These are phyloP conservation scores for Metalampra italica DNA, from an alignment of 2,888 invertebrate genomes.

Conservation along the genomic window DNA sequence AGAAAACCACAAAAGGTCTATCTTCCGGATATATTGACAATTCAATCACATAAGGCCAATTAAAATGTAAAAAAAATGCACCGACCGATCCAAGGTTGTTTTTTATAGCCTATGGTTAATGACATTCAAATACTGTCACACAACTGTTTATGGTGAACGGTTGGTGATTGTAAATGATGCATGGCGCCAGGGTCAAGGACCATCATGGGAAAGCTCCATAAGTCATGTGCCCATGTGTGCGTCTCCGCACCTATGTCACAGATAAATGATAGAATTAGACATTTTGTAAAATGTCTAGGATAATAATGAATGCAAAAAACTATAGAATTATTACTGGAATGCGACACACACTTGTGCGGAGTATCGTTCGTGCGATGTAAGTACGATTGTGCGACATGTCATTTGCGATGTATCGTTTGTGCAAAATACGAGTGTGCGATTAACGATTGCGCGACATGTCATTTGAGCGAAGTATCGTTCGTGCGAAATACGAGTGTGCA, in stretches of 20 bases:
- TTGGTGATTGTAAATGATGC: conserved; percentile 27
- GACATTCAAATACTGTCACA: conserved; percentile 42
- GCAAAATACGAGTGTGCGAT: too few relatives aligned
- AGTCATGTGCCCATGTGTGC: neutral
- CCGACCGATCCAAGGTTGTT: conserved; percentile 38
- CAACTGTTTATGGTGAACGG: conserved; percentile 31
- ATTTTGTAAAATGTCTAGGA: neutral
- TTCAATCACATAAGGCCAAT: conserved; percentile 4
- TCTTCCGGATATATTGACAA: neutral
- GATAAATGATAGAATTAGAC: neutral
- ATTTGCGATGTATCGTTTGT: too few relatives aligned
- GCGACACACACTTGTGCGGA: too few relatives aligned
- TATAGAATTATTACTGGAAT: too few relatives aligned
- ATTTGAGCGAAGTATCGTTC: too few relatives aligned
- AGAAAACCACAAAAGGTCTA: neutral
- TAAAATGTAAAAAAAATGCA: neutral
- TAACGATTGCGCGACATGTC: too few relatives aligned
- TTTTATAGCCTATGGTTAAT: conserved; percentile 47
- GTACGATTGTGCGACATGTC: too few relatives aligned
- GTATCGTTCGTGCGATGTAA: too few relatives aligned
- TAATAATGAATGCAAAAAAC: too few relatives aligned
- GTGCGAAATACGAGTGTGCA: too few relatives aligned
- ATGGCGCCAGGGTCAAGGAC: conserved; percentile 45
- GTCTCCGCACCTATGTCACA: neutral
- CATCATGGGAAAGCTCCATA: conserved; percentile 33